phyloP scores from a whole-genome alignment of 1,140 invertebrate genomes.

The Mercenaria mercenaria region DNA sequence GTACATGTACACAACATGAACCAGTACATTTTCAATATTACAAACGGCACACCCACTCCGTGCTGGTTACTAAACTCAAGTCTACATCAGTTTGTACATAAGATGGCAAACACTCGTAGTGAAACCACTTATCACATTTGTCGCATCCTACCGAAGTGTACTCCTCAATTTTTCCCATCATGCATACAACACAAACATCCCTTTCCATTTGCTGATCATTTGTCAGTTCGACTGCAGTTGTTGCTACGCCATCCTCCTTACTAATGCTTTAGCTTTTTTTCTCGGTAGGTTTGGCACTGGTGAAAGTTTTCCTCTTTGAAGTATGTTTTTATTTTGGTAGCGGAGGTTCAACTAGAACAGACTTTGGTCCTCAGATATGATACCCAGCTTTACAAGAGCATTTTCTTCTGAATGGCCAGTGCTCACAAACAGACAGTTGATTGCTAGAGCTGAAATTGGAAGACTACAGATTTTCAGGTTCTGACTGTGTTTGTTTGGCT shows the following conservation, averaged over 20 bases:
- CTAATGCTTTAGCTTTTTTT: background rate
- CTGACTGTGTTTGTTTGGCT: too few relatives aligned
- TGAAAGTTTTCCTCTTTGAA: background rate
- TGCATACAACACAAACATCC: background rate
- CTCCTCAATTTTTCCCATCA: background rate
- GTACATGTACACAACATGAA: too few relatives aligned
- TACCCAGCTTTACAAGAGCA: too few relatives aligned
- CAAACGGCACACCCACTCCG: background rate
- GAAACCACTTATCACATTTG: too few relatives aligned
- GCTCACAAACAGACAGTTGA: background rate
- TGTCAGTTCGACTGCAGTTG: background rate
- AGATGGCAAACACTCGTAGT: slow-evolving; percentile 12
- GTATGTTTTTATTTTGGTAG: background rate
- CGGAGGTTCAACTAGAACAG: background rate
- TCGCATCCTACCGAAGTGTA: background rate
- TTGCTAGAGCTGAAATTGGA: too few relatives aligned
- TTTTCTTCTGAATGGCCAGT: slow-evolving; percentile 21
- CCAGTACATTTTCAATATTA: too few relatives aligned
- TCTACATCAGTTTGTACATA: background rate
- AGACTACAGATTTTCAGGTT: too few relatives aligned
- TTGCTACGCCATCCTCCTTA: background rate
- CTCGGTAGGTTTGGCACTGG: background rate
- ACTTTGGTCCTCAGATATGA: slow-evolving; percentile 8
- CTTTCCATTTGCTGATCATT: background rate
- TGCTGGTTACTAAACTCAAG: background rate